A percentile compares a stretch with the other conserved stretches of the same genome.
phyloP scores from a whole-genome alignment of 2,888 invertebrate species.

The Aspidapion aeneum region DNA sequence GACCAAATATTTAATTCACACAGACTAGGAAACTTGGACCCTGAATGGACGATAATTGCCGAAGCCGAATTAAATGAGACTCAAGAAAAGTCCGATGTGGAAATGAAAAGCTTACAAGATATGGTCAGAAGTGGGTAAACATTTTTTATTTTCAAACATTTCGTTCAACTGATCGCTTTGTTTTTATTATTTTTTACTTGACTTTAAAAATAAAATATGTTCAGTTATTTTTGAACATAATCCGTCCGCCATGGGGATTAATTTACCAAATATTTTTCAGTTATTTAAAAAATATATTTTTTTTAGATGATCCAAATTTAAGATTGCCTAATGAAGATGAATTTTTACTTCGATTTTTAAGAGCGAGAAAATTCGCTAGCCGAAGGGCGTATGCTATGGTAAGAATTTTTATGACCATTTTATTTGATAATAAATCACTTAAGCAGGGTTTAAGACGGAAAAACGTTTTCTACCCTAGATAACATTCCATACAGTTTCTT shows the following conservation, averaged over 20 bases:
- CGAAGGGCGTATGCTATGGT: slow-evolving; percentile 49
- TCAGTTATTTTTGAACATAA: too few species aligned
- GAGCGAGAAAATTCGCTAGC: slow-evolving; percentile 54
- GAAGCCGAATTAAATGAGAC: slow-evolving; percentile 46
- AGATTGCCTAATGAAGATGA: slow-evolving; percentile 52
- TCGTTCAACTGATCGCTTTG: not conserved
- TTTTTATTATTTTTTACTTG: not conserved
- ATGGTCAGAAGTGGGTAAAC: slow-evolving; percentile 38
- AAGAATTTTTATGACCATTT: slow-evolving; percentile 19
- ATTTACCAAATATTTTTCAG: too few species aligned
- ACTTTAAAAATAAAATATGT: too few species aligned
- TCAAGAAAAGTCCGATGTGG: slow-evolving; percentile 40
- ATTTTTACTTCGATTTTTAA: slow-evolving; percentile 55
- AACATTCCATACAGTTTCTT: too few species aligned
- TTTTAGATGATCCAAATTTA: slow-evolving; percentile 44
- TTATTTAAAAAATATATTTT: too few species aligned
- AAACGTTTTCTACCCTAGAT: too few species aligned
- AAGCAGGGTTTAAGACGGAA: too few species aligned
- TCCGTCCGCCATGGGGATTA: too few species aligned
- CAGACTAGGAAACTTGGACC: slow-evolving; percentile 19
- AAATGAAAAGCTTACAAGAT: slow-evolving; percentile 36
- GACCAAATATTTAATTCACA: slow-evolving; percentile 2
- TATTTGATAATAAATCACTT: too few species aligned
- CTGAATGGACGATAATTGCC: slow-evolving; percentile 40
- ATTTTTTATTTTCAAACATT: slow-evolving; percentile 3